A percentile compares a stretch with the other conserved stretches of the same genome.
Evolutionary conservation across 1,140 invertebrate genomes (phyloP).

Genomic region (Bombus cullumanus): DNA sequence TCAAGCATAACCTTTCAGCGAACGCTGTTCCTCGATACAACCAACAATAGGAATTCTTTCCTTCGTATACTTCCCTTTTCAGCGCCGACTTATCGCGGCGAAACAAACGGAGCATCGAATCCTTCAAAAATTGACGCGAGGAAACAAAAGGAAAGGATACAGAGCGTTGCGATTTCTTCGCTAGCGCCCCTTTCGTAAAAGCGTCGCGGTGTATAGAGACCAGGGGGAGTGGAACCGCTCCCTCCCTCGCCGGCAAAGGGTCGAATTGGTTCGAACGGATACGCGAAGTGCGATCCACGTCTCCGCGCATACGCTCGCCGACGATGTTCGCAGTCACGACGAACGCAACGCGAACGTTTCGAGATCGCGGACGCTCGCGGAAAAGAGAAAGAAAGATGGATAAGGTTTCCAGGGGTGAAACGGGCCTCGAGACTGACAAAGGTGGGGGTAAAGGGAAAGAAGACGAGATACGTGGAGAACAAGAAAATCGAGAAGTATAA

Average conservation of each 20-base stretch:
- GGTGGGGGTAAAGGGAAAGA: constrained; percentile 5
- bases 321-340: background rate
- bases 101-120: constrained; percentile 15
- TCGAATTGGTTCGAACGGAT: constrained; percentile 34
- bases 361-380: background rate
- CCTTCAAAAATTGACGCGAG: constrained; percentile 9
- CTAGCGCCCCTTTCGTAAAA: background rate
- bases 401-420: constrained; percentile 20
- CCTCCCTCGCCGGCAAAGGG: background rate
- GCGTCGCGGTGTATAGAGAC: background rate
- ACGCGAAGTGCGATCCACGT: constrained; percentile 49
- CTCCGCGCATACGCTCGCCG: background rate
- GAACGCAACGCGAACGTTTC: background rate
- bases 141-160: background rate
- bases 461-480: constrained; percentile 53
- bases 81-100: background rate
- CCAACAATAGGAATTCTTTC: background rate
- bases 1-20: background rate
- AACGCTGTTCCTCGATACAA: no score
- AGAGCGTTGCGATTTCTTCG: background rate
- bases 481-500: constrained; percentile 8
- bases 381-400: constrained; percentile 3
- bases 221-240: background rate
- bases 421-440: background rate
- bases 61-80: background rate